Base-by-base conservation (phyloP, 2,113 vertebrate species). In the Ageneiosus marmoratus region DNA sequence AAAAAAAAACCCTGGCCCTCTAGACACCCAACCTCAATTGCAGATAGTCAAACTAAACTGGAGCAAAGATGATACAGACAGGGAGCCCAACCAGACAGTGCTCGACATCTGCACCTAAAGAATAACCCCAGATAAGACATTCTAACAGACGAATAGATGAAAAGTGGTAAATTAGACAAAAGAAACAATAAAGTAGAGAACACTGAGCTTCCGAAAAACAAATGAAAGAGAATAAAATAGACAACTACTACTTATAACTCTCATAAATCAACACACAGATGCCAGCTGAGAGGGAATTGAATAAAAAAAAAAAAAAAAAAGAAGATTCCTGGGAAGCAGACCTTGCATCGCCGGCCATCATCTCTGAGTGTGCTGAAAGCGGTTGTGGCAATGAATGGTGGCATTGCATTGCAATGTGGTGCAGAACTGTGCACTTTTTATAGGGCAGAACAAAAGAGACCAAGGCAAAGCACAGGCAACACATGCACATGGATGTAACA, bases 81-180 rank as follows among this genome's bases (percentile, higher is more conserved):
- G 44, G 46, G 70, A 73, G 70, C 15, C 70, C n/a, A 50, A 50
- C 13, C 70, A 29, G 44, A 73, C 70, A 73, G 37, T 5, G 24
- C 22, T 72, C 10, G 15, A 72, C 24, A 72, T 72, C 22, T 13
- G 24, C 24, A 46, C 62, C 62, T 16, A 34, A 65, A 34, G 32
- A 65, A 24, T n/a, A 46, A 72, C 69, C 70, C 70, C 27, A 50
- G n/a, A 50, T 16, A 18, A 37, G 37, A 8, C 12, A 27, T 13
- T n/a, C 15, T 44, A 48, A 73, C 41, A n/a, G 18, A 72, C 70
- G 5, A 41, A 41, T 5, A 41, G 37, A 41, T 41, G 37, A 27
- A 48, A 72, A 72, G 37, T 70, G 22, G 67, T 46, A 70, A 72
- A 48, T 48, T 44, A 48, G 44, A 48, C 44, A 48, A 70, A 70